Evolutionary conservation across 1,140 invertebrate genomes (phyloP).

Genomic region (Psilanteris sp.): DNA sequence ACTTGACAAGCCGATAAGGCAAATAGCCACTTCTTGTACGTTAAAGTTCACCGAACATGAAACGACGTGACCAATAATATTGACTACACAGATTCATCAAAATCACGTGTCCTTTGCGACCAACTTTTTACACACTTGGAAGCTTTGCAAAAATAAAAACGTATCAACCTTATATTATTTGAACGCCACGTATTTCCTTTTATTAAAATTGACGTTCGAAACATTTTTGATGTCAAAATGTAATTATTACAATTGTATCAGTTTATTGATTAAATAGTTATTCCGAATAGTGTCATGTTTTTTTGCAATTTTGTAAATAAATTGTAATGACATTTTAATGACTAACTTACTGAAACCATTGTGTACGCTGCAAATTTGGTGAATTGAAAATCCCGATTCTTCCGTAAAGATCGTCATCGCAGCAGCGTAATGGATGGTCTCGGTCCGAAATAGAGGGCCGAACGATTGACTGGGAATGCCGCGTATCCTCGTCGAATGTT

Average conservation of each 20-base stretch:
- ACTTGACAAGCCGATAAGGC: conserved; percentile 71
- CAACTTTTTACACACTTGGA: too few relatives aligned
- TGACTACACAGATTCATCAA: conserved; percentile 45
- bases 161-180: too few relatives aligned
- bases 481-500: conserved; percentile 26
- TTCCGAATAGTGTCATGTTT: too few relatives aligned
- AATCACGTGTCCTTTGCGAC: conserved; percentile 39
- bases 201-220: too few relatives aligned
- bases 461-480: conserved; percentile 11
- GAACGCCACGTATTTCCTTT: too few relatives aligned
- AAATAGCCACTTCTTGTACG: conserved; percentile 68
- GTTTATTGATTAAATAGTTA: too few relatives aligned
- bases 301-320: too few relatives aligned
- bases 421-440: not conserved
- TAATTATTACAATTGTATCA: too few relatives aligned
- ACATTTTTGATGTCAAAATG: too few relatives aligned
- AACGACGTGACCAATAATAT: conserved; percentile 59
- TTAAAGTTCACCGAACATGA: conserved; percentile 69
- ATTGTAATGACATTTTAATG: not conserved
- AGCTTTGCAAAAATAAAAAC: too few relatives aligned
- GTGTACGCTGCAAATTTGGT: not conserved
- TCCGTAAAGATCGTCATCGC: conserved; percentile 42
- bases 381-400: not conserved
- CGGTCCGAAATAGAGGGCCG: not conserved
- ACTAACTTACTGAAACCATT: conserved; percentile 20